A percentile compares a stretch with the other conserved stretches of the same genome.
Evolutionary conservation across 2,888 invertebrate genomes (phyloP).

Genomic region (Aphodius sticticus): DNA sequence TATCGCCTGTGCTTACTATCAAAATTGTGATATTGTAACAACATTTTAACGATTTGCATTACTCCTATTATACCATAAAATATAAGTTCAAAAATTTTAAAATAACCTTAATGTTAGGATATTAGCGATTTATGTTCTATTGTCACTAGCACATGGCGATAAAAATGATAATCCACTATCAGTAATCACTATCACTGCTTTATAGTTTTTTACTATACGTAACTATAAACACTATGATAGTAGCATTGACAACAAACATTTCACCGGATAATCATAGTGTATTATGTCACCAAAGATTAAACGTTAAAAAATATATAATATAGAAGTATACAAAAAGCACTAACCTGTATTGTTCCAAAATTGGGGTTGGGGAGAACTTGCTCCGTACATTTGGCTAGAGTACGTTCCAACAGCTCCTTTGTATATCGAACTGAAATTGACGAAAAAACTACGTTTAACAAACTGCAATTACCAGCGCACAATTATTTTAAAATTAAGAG

Average conservation of each 20-base stretch:
- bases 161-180: background rate
- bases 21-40: no score
- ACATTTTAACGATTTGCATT: no score
- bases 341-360: conserved; percentile 57
- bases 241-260: background rate
- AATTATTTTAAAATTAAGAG: background rate
- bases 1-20: no score
- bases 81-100: background rate
- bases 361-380: conserved; percentile 54
- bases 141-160: background rate
- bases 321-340: conserved; percentile 36
- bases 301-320: background rate
- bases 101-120: background rate
- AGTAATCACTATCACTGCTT: background rate
- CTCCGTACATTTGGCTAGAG: conserved; percentile 49
- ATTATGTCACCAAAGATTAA: background rate
- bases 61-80: no score
- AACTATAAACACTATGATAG: background rate
- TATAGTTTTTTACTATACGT: background rate
- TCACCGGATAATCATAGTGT: background rate
- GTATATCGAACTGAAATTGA: conserved; percentile 54
- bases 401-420: conserved; percentile 49
- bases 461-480: background rate
- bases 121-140: background rate
- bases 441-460: background rate